phyloP scores from a whole-genome alignment of 2,888 invertebrate species.

The Lacanobia wlatinum region DNA sequence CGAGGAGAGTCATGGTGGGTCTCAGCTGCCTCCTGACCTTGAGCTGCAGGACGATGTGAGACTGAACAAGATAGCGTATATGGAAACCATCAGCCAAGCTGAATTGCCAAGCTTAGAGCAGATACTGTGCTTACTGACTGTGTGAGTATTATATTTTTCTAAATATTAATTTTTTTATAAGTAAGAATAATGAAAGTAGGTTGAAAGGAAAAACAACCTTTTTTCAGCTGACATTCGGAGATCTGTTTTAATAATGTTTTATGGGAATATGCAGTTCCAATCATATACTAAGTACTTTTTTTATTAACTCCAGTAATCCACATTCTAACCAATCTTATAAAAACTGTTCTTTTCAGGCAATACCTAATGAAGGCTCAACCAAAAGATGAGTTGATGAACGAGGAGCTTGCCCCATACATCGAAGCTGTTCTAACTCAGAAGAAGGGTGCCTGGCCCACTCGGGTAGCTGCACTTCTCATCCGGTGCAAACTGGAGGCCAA shows the following conservation, averaged over 20 bases:
- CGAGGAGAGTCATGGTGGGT: slow-evolving; percentile 86
- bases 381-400: slow-evolving; percentile 94
- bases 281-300: too few relatives aligned
- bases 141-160: slow-evolving; percentile 88
- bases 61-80: slow-evolving; percentile 94
- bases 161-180: too few relatives aligned
- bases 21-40: slow-evolving; percentile 92
- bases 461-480: slow-evolving; percentile 93
- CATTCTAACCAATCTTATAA: too few relatives aligned
- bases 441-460: slow-evolving; percentile 94
- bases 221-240: too few relatives aligned
- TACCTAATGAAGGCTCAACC: slow-evolving; percentile 94
- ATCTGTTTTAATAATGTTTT: too few relatives aligned
- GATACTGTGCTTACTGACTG: slow-evolving; percentile 94
- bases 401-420: slow-evolving; percentile 96
- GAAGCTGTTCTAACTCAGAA: slow-evolving; percentile 92
- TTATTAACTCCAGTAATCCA: too few relatives aligned
- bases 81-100: slow-evolving; percentile 87
- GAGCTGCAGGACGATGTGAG: slow-evolving; percentile 96
- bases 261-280: too few relatives aligned
- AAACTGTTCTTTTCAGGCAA: slow-evolving; percentile 87
- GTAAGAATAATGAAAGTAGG: too few relatives aligned
- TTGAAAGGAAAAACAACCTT: too few relatives aligned
- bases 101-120: slow-evolving; percentile 94
- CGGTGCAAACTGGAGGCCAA: slow-evolving; percentile 95